Percentiles rank a stretch among this genome's conserved stretches.
Evolutionary conservation across 2,888 invertebrate species (phyloP).

Genomic region (Cosmopolites sordidus): DNA sequence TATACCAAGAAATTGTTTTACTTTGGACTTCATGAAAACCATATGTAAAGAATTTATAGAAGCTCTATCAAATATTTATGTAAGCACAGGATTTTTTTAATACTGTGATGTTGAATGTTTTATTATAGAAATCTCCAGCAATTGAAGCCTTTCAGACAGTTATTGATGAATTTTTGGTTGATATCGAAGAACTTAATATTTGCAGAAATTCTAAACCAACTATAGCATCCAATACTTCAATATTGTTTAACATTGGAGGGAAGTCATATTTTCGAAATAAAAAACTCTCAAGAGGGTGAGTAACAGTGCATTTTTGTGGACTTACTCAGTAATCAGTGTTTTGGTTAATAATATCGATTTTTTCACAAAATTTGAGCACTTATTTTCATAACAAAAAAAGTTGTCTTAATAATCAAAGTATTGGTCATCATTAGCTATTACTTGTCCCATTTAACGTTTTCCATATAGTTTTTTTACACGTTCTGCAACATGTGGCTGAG

Average conservation of each 20-base stretch:
- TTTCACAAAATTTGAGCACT: no score
- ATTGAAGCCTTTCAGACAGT: slow-evolving; percentile 23
- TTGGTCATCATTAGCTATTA: no score
- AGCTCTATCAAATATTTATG: slow-evolving; percentile 23
- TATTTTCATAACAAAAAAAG: no score
- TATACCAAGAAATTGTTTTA: slow-evolving; percentile 18
- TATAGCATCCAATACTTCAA: slow-evolving; percentile 31
- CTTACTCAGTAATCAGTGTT: no score
- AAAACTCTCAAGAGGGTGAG: slow-evolving; percentile 29
- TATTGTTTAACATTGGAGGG: slow-evolving; percentile 33
- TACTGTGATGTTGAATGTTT: no score
- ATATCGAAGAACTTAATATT: slow-evolving; percentile 30
- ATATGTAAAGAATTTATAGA: slow-evolving; percentile 25
- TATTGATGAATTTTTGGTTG: slow-evolving; percentile 30
- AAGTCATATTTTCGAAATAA: slow-evolving; percentile 30
- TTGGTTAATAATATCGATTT: no score
- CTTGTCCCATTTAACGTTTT: no score
- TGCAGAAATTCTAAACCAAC: slow-evolving; percentile 21
- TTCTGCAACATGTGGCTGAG: no score
- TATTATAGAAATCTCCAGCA: slow-evolving; percentile 20
- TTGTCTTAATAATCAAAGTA: no score
- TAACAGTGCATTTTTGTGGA: neutral
- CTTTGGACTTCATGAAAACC: slow-evolving; percentile 22
- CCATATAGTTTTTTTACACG: no score
- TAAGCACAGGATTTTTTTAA: no score